Percentiles rank a stretch among this genome's conserved stretches.
Conservation (phyloP, 2,888 invertebrate species). For the Pharmacophagus antenor region DNA sequence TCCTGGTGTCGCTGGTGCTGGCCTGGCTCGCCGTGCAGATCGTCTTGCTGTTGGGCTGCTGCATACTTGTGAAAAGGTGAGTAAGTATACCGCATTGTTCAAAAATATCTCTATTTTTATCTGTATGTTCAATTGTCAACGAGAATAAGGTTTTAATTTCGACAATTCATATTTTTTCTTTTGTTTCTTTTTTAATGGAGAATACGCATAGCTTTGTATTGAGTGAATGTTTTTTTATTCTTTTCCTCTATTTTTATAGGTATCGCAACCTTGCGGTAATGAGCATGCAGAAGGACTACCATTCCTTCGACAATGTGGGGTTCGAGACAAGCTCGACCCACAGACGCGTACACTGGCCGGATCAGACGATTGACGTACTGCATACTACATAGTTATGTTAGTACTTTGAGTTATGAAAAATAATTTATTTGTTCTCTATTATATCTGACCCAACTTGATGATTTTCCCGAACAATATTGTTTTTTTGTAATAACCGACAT, state of each 20-base stretch:
- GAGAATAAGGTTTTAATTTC: too few species aligned
- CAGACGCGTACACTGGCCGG: slow-evolving; percentile 86
- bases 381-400: slow-evolving; percentile 39
- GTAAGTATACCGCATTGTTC: neutral
- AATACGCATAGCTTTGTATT: too few species aligned
- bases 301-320: slow-evolving; percentile 82
- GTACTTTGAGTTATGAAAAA: neutral
- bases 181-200: too few species aligned
- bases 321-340: slow-evolving; percentile 84
- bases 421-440: neutral
- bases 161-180: too few species aligned
- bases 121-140: too few species aligned
- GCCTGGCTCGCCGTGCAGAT: slow-evolving; percentile 83
- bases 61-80: slow-evolving; percentile 76
- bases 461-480: too few species aligned
- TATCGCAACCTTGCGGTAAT: slow-evolving; percentile 73
- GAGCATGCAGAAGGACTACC: slow-evolving; percentile 74
- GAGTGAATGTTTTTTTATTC: too few species aligned
- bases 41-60: slow-evolving; percentile 75
- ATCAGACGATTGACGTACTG: slow-evolving; percentile 73
- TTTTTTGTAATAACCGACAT: too few species aligned
- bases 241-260: too few species aligned
- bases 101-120: neutral
- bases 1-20: slow-evolving; percentile 83
- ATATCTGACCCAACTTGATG: neutral